Conservation (phyloP, 1,140 invertebrate species). For the Eupristina koningsbergeri region DNA sequence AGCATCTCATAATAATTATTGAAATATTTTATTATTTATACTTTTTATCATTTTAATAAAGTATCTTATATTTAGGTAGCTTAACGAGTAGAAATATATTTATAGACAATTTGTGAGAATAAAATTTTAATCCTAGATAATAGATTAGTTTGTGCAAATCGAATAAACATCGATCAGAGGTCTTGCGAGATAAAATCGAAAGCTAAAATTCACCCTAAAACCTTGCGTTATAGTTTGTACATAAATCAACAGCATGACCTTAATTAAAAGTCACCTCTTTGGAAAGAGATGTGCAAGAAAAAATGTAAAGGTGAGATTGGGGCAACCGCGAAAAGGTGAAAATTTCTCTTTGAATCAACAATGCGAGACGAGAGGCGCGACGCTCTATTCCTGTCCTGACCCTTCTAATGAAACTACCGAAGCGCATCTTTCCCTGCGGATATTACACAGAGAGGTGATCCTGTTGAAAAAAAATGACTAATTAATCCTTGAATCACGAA, state of each 20-base stretch:
- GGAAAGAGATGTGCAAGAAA: background rate
- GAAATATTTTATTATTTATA: too few relatives aligned
- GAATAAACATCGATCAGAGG: background rate
- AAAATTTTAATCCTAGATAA: background rate
- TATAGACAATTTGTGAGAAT: too few relatives aligned
- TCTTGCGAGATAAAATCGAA: background rate
- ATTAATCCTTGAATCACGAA: slow-evolving; percentile 25
- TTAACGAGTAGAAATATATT: too few relatives aligned
- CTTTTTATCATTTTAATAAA: too few relatives aligned
- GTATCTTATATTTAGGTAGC: too few relatives aligned
- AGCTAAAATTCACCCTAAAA: background rate
- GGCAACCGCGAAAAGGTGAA: background rate
- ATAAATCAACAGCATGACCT: background rate
- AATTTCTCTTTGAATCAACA: slow-evolving; percentile 32
- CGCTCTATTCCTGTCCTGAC: background rate
- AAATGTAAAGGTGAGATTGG: background rate
- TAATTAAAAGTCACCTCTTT: slow-evolving; percentile 29
- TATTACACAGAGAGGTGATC: slow-evolving; percentile 43
- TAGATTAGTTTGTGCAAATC: background rate
- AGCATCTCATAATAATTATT: too few relatives aligned
- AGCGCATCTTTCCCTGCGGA: slow-evolving; percentile 22
- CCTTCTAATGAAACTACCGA: slow-evolving; percentile 35
- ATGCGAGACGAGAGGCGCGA: background rate
- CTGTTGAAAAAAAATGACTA: slow-evolving; percentile 23
- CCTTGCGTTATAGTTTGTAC: background rate